These are phyloP conservation scores for Lysiphlebus fabarum DNA, from an alignment of 1,140 invertebrate genomes.

Conservation along the genomic window DNA sequence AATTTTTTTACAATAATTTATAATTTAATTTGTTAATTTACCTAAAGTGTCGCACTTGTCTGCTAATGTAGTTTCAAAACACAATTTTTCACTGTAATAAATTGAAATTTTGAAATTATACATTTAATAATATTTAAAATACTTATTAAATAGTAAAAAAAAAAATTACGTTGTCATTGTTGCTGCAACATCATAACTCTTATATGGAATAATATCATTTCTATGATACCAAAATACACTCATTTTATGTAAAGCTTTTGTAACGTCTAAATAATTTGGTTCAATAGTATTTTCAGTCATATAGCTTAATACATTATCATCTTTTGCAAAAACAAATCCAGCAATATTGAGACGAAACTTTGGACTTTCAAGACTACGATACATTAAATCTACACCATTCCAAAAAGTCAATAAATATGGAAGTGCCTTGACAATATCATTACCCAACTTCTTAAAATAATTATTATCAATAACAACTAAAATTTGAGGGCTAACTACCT, in stretches of 20 bases:
- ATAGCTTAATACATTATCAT: slow-evolving; percentile 20
- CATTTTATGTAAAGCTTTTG: slow-evolving; percentile 1
- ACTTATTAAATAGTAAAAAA: not conserved
- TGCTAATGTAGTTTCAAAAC: no score
- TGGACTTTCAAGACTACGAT: slow-evolving; percentile 27
- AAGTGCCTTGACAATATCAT: slow-evolving; percentile 13
- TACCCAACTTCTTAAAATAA: slow-evolving; percentile 17
- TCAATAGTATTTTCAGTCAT: slow-evolving; percentile 14
- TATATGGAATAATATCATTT: slow-evolving; percentile 11
- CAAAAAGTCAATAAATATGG: slow-evolving; percentile 30
- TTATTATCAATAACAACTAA: slow-evolving; percentile 17
- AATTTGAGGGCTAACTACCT: slow-evolving; percentile 19
- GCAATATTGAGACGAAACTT: slow-evolving; percentile 32
- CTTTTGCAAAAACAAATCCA: slow-evolving; percentile 30
- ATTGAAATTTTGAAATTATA: no score
- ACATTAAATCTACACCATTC: slow-evolving; percentile 34
- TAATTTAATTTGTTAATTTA: no score
- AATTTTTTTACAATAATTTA: no score
- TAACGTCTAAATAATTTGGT: not conserved
- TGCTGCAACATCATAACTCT: slow-evolving; percentile 26
- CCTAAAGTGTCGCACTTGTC: no score
- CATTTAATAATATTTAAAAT: no score
- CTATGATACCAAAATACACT: slow-evolving; percentile 18
- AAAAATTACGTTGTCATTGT: slow-evolving; percentile 28
- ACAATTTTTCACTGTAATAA: no score